Base-by-base conservation (phyloP, 2,888 invertebrate species). In the Nemapogon koenigi region DNA sequence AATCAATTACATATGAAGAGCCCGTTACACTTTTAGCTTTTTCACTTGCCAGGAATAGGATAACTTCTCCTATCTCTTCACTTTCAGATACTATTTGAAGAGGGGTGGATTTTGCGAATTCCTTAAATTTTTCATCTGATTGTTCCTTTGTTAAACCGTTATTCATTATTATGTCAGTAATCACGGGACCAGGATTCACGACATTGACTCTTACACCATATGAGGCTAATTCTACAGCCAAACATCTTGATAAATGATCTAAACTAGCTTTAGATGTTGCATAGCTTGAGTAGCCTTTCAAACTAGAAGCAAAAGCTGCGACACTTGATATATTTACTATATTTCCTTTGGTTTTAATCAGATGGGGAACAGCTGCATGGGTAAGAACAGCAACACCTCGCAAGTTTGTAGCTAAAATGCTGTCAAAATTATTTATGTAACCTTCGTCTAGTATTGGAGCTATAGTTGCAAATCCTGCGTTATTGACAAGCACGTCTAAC, bases 131-230 rank as follows among this genome's bases (percentile, higher is more conserved):
- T 3, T 33, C 7, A n/a, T 53, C 48, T 36, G 22, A 48, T 35
- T 45, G 46, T 42, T 48, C 46, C 10, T 39, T 37, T 38, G 19
- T 39, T 1, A 43, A 13, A 15, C 51, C 50, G 33, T 48, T 90
- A 62, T 81, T 81, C 1, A 42, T 40, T 15, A 56, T n/a, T 16
- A 62, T 46, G 26, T 53, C 53, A 1, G 60, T 59, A 3, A 43
- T 87, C 1, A 85, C 81, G 1, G 89, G 88, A 8, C 90, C 90
- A 15, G 90, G 91, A 53, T 85, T 86, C 1, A 90, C 84, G 30
- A 81, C 69, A 56, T 89, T 89, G 0, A 88, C 88, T 40, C 89
- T 64, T 1, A 89, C 83, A n/a, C 59, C 72, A 48, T 75, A 69
- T 1, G 59, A 45, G 39, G 82, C 83, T 14, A 85, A 57, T 48